These are phyloP conservation scores for Drosophila bipectinata DNA, from an alignment of 1,140 invertebrate genomes.

Conservation along the genomic window DNA sequence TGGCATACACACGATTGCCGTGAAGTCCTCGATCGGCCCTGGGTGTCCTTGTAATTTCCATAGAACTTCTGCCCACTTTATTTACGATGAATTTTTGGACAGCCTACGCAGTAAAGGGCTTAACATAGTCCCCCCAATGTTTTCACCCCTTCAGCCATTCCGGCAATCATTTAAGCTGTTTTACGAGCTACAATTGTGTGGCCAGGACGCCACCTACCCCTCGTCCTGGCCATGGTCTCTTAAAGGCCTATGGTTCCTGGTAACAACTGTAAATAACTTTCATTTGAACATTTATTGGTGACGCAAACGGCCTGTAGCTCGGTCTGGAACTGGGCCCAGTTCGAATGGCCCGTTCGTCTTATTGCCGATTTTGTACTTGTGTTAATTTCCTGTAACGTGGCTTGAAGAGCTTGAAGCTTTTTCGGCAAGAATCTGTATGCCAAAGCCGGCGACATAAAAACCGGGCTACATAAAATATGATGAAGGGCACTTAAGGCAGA, in stretches of 20 bases:
- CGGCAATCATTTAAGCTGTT: slow-evolving; percentile 65
- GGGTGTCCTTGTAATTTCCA: slow-evolving; percentile 54
- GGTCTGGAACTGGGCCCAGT: slow-evolving; percentile 24
- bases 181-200: slow-evolving; percentile 76
- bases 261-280: slow-evolving; percentile 78
- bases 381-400: slow-evolving; percentile 71
- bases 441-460: slow-evolving; percentile 56
- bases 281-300: slow-evolving; percentile 81
- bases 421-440: slow-evolving; percentile 55
- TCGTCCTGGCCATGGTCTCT: not conserved
- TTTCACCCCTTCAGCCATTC: slow-evolving; percentile 25
- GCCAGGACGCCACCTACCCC: slow-evolving; percentile 14
- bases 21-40: slow-evolving; percentile 35
- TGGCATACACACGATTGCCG: not conserved
- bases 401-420: slow-evolving; percentile 1
- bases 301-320: slow-evolving; percentile 75
- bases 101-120: slow-evolving; percentile 71
- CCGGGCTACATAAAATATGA: slow-evolving; percentile 72
- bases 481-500: slow-evolving; percentile 74
- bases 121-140: slow-evolving; percentile 32
- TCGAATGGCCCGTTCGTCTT: slow-evolving; percentile 24
- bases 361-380: slow-evolving; percentile 74
- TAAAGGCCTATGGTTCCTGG: slow-evolving; percentile 1
- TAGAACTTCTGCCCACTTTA: slow-evolving; percentile 61
- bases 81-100: slow-evolving; percentile 75